Base-by-base conservation (phyloP, 2,888 invertebrate species). In the Alloscopus bannaensis region DNA sequence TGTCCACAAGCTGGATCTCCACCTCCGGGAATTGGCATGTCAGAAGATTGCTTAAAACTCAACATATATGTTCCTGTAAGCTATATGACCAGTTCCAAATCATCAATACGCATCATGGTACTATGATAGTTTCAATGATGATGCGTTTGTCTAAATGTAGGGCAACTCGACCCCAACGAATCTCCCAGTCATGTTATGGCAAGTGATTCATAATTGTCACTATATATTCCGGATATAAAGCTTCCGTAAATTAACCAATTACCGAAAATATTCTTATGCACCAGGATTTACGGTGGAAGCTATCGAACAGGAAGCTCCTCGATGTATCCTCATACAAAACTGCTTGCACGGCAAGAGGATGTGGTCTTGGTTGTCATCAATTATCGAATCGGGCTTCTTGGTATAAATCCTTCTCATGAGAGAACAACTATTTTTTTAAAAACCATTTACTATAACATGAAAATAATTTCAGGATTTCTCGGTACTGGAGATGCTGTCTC, bases 401-500 rank as follows among this genome's bases (percentile, higher is more conserved):
- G 57, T 57, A 13, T 55, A 70, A 26, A 18, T 20, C 42, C 18
- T 8, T 36, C 36, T 36, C 13, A 8, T 8, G 13, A 8, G 13
- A 36, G 8, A 8, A 8, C 13, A 8, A 13, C 36, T 36, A 36
- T 8, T 13, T 36, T 36, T 6, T 36, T 13, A 36, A 36, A 13
- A 13, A 8, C 13, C 13, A 8, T 6, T 36, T 8, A 28, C 16
- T 28, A n/a, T 45, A 28, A n/a, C n/a, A 2, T 45, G 8, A n/a
- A 11, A 47, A 13, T 65, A 22, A 45, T 31, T 29, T 6, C 24
- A 80, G 81, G 81, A 2, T 81, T 81, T 24, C 65, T 81, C 31
- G 71, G 76, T 29, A 81, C 81, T 8, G 81, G 81, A 1, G 81
- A 81, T 47, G 26, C 29, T 4, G 60, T 62, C 2, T 40, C 52